Percentiles rank a stretch among this genome's conserved stretches.
Evolutionary conservation across 2,888 invertebrate genomes (phyloP).

Genomic region (Noctua janthina): DNA sequence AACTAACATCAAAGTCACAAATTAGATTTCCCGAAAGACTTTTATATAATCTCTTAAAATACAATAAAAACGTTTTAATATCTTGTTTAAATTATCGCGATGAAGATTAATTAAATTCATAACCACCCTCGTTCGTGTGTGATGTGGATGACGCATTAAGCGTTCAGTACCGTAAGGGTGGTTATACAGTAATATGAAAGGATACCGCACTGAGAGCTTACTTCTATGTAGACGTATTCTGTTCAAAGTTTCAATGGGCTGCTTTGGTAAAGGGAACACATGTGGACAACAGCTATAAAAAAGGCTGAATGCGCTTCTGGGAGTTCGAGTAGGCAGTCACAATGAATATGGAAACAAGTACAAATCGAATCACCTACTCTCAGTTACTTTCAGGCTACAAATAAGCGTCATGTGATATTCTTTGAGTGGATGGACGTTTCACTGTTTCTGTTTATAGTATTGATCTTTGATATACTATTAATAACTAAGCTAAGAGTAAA

Average conservation of each 20-base stretch:
- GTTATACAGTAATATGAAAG: slow-evolving; percentile 38
- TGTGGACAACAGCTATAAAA: slow-evolving; percentile 26
- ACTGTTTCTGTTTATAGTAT: background rate
- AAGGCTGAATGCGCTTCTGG: slow-evolving; percentile 9
- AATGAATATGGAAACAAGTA: slow-evolving; percentile 17
- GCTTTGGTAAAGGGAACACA: slow-evolving; percentile 12
- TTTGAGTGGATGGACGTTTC: background rate
- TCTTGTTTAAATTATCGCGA: slow-evolving; percentile 72
- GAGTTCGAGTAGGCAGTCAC: background rate
- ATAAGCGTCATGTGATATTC: background rate
- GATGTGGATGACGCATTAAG: slow-evolving; percentile 71
- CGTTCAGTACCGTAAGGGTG: slow-evolving; percentile 66
- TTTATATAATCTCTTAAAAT: slow-evolving; percentile 29
- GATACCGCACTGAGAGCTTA: slow-evolving; percentile 20
- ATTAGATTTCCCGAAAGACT: slow-evolving; percentile 2
- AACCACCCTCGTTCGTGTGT: slow-evolving; percentile 77
- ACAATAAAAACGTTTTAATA: slow-evolving; percentile 64
- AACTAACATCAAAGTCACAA: background rate
- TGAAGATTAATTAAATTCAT: slow-evolving; percentile 81
- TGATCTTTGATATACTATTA: background rate
- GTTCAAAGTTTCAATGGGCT: slow-evolving; percentile 30
- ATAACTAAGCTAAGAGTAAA: background rate
- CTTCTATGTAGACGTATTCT: slow-evolving; percentile 35
- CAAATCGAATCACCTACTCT: slow-evolving; percentile 9
- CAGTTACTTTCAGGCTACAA: background rate